Evolutionary conservation across 2,113 vertebrate species (phyloP).

Genomic region (Eubucco bourcierii): DNA sequence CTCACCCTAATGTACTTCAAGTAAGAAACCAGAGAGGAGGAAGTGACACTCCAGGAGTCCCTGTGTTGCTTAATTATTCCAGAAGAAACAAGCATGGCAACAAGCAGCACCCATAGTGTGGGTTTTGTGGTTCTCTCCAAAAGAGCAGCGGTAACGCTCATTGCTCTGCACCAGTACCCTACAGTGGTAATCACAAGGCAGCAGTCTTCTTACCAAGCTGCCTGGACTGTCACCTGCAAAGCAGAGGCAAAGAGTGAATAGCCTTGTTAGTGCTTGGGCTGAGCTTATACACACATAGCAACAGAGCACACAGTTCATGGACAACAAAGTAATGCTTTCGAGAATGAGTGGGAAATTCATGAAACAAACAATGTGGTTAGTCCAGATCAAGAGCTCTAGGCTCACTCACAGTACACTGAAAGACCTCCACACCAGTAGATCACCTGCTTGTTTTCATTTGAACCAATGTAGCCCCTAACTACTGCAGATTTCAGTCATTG

Average conservation of each 20-base stretch:
- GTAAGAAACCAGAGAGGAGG: background rate
- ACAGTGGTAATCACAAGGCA: background rate
- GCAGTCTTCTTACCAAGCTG: background rate
- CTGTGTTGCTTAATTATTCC: background rate
- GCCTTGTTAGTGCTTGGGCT: background rate
- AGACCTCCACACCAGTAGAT: background rate
- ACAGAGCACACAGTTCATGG: background rate
- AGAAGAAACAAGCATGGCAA: background rate
- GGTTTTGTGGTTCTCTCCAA: background rate
- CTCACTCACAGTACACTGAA: background rate
- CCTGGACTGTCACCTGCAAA: background rate
- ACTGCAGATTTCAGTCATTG: background rate
- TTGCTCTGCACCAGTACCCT: background rate
- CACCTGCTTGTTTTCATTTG: background rate
- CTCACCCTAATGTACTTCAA: background rate
- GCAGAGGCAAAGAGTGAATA: background rate
- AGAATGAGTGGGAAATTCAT: background rate
- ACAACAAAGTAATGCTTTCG: background rate
- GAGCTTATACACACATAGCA: background rate
- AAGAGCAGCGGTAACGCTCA: background rate
- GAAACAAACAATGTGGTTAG: background rate
- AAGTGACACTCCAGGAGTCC: background rate
- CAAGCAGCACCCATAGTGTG: background rate
- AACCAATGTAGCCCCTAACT: background rate
- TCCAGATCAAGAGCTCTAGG: background rate